Conservation (phyloP, 2,888 invertebrate genomes). For the Blastobasis adustella region DNA sequence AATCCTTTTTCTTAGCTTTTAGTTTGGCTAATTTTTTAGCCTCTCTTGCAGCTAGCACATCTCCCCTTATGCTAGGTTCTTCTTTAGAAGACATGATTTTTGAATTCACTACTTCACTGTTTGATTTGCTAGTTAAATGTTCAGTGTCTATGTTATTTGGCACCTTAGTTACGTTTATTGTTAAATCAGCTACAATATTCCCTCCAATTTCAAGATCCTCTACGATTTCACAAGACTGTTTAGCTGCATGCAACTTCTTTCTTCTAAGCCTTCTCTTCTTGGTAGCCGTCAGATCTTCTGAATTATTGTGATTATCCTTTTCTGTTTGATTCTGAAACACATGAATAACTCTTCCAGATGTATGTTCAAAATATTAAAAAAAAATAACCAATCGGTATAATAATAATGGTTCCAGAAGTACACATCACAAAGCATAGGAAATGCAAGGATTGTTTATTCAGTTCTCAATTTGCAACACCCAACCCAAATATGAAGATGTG, state of each 20-base stretch:
- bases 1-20: slow-evolving; percentile 38
- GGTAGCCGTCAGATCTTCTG: slow-evolving; percentile 19
- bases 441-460: too few species aligned
- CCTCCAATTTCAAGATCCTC: background rate
- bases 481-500: too few species aligned
- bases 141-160: slow-evolving; percentile 30
- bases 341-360: slow-evolving; percentile 19
- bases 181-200: background rate
- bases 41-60: slow-evolving; percentile 54
- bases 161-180: background rate
- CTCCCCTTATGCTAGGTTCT: slow-evolving; percentile 38
- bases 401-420: too few species aligned
- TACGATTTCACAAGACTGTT: slow-evolving; percentile 4
- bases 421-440: too few species aligned
- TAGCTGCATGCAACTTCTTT: slow-evolving; percentile 31
- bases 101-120: slow-evolving; percentile 6
- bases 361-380: background rate
- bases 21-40: slow-evolving; percentile 58
- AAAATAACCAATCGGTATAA: too few species aligned
- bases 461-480: too few species aligned
- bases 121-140: slow-evolving; percentile 7
- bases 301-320: background rate
- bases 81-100: slow-evolving; percentile 41
- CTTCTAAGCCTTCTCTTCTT: slow-evolving; percentile 43
- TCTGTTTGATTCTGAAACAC: slow-evolving; percentile 15